Evolutionary conservation across 2,797 vertebrate species (phyloP).

Genomic region (Threskiornis aethiopicus): DNA sequence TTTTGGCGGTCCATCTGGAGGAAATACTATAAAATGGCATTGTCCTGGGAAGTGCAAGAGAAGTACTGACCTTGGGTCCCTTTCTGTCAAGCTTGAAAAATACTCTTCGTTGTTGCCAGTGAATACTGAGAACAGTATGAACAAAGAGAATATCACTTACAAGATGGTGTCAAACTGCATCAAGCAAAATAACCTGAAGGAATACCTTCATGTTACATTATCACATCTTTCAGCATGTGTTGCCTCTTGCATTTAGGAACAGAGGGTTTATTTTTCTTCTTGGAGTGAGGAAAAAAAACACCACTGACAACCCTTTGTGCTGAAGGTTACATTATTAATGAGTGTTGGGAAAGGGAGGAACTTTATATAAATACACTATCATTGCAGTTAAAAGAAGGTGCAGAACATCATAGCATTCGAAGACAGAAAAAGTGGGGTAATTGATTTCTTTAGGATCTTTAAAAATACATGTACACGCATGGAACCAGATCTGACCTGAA

Average conservation of each 20-base stretch:
- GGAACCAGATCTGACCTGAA: not conserved
- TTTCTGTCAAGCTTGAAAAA: conserved; percentile 32
- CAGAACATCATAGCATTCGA: not conserved
- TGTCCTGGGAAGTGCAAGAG: not conserved
- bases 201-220: not conserved
- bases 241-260: not conserved
- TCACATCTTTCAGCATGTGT: not conserved
- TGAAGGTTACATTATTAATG: conserved; percentile 25
- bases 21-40: not conserved
- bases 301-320: not conserved
- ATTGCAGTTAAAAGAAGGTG: not conserved
- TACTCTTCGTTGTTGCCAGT: not conserved
- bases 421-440: not conserved
- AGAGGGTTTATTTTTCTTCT: conserved; percentile 17
- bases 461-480: not conserved
- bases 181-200: conserved; percentile 43
- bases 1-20: not conserved
- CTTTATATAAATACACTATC: not conserved
- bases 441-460: conserved; percentile 11
- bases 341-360: not conserved
- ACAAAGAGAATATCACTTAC: conserved; percentile 26
- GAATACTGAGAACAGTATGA: not conserved
- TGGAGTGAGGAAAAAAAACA: not conserved
- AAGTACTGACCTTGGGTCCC: not conserved
- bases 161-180: not conserved